Conservation (phyloP, 2,113 vertebrate species). For the Hippocampus mohnikei region DNA sequence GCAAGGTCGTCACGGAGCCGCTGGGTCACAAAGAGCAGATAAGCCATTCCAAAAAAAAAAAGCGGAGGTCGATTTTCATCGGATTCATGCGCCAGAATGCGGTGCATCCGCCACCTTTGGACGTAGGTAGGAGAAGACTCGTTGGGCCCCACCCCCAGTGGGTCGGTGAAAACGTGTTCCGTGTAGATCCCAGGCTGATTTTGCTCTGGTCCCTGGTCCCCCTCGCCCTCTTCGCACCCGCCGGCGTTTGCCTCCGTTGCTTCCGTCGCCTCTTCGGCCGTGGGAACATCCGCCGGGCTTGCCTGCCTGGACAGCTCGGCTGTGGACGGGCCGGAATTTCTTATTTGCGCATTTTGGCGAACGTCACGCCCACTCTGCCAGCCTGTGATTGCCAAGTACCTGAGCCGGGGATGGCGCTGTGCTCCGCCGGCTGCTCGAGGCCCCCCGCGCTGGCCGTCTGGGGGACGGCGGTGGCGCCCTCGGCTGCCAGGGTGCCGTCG, state of each 20-base stretch:
- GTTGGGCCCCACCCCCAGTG: slow-evolving; percentile 68
- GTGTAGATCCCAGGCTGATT: slow-evolving; percentile 85
- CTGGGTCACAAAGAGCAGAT: slow-evolving; percentile 38
- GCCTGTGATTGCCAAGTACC: slow-evolving; percentile 18
- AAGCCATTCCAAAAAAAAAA: neutral
- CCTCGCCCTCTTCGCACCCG: slow-evolving; percentile 70
- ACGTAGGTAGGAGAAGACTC: slow-evolving; percentile 46
- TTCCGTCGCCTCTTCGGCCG: slow-evolving; percentile 93
- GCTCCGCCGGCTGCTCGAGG: slow-evolving; percentile 78
- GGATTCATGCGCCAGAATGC: neutral
- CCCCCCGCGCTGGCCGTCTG: slow-evolving; percentile 80
- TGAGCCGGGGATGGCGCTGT: slow-evolving; percentile 48
- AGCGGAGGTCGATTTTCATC: neutral
- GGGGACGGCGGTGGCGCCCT: slow-evolving; percentile 78
- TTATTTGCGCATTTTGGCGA: neutral
- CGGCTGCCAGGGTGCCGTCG: slow-evolving; percentile 83
- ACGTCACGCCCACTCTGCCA: neutral
- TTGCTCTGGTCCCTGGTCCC: slow-evolving; percentile 55
- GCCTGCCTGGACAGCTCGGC: slow-evolving; percentile 60
- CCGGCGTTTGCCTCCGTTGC: slow-evolving; percentile 82
- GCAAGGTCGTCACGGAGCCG: slow-evolving; percentile 25
- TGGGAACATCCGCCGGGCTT: slow-evolving; percentile 76
- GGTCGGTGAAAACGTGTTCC: slow-evolving; percentile 92
- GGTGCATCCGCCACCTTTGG: slow-evolving; percentile 39
- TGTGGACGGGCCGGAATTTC: neutral